phyloP scores from a whole-genome alignment of 2,888 invertebrate species.

The Lycaena phlaeas region DNA sequence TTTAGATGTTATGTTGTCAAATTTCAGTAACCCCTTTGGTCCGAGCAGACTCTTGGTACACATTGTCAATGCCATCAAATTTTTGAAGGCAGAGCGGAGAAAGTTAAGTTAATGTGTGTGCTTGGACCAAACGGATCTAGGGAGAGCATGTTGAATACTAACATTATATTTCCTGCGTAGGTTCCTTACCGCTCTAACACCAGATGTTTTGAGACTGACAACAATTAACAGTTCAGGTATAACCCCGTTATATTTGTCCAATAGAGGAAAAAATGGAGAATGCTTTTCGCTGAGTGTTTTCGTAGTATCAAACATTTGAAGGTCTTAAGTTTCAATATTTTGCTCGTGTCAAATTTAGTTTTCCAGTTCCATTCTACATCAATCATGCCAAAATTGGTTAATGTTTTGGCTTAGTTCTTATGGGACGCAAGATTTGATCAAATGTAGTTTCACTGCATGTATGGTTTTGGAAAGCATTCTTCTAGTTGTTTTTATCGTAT shows the following conservation, averaged over 20 bases:
- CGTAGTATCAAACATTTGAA: constrained; percentile 9
- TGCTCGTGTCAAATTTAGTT: too few species aligned
- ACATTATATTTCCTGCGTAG: constrained; percentile 43
- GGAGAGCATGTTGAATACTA: constrained; percentile 20
- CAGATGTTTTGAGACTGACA: constrained; percentile 70
- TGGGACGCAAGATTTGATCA: constrained; percentile 20
- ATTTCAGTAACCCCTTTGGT: constrained; percentile 66
- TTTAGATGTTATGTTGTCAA: constrained; percentile 16
- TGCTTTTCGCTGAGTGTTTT: constrained; percentile 48
- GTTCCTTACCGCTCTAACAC: constrained; percentile 72
- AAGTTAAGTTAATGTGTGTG: too few species aligned
- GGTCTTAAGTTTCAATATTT: too few species aligned
- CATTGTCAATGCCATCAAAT: constrained; percentile 68
- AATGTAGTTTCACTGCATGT: constrained; percentile 28
- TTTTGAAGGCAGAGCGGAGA: too few species aligned
- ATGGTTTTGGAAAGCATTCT: constrained; percentile 63
- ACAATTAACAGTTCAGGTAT: constrained; percentile 71
- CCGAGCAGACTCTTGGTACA: constrained; percentile 71
- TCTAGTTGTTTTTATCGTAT: constrained; percentile 28
- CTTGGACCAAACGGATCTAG: constrained; percentile 62
- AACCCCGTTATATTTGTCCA: constrained; percentile 31
- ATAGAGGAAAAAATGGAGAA: constrained; percentile 57
- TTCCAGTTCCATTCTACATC: too few species aligned
- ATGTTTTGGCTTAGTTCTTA: too few species aligned
- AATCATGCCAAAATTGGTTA: too few species aligned